phyloP scores from a whole-genome alignment of 2,113 vertebrate species.

The Plecotus auritus region DNA sequence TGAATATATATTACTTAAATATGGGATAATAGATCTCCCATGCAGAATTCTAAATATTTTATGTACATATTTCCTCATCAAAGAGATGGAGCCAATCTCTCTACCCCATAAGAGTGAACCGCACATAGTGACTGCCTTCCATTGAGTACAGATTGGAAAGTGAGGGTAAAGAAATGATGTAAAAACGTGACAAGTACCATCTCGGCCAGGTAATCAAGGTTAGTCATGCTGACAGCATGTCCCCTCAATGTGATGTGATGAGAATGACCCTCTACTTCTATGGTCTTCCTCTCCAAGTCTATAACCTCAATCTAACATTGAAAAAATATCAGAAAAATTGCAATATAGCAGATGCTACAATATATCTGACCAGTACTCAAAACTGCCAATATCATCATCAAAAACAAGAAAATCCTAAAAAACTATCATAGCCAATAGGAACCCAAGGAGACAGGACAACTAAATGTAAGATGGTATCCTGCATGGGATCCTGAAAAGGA shows the following conservation, averaged over 20 bases:
- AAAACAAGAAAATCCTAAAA: not conserved
- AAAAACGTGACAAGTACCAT: not conserved
- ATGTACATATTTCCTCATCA: not conserved
- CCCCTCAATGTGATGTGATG: too few species aligned
- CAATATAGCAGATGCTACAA: not conserved
- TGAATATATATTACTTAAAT: too few species aligned
- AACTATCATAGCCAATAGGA: not conserved
- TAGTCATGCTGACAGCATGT: not conserved
- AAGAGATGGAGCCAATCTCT: not conserved
- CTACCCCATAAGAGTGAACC: not conserved
- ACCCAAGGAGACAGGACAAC: not conserved
- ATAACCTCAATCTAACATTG: not conserved
- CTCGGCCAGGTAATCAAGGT: not conserved
- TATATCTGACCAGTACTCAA: not conserved
- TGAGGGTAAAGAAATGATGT: accelerated
- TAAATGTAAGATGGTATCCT: not conserved
- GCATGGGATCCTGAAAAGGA: not conserved
- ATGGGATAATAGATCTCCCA: not conserved
- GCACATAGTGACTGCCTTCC: not conserved
- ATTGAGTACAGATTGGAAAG: not conserved
- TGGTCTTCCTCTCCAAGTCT: not conserved
- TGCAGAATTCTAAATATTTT: not conserved
- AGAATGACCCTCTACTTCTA: not conserved
- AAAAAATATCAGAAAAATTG: not conserved
- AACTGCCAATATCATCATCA: not conserved